Percentiles rank a stretch among this genome's conserved stretches.
Evolutionary conservation across 1,140 invertebrate genomes (phyloP).

Genomic region (Spodoptera litura): DNA sequence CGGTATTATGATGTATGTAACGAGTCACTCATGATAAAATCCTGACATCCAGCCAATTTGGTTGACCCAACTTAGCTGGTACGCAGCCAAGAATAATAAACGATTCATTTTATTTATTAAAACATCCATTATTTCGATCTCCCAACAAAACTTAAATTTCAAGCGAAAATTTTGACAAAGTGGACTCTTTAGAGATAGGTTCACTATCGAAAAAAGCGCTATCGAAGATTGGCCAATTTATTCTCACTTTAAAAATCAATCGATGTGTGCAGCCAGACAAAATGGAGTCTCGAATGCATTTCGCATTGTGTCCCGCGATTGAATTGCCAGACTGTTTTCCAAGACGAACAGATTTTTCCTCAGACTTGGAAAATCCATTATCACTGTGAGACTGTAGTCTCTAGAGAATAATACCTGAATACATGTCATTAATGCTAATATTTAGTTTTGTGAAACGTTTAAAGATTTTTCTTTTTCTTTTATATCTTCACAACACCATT

Average conservation of each 20-base stretch:
- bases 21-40: too few relatives aligned
- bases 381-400: conserved; percentile 9
- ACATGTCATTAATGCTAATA: too few relatives aligned
- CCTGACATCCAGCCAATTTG: too few relatives aligned
- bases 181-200: conserved; percentile 6
- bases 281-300: conserved; percentile 46
- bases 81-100: too few relatives aligned
- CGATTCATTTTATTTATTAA: too few relatives aligned
- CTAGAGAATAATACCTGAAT: neutral
- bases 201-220: conserved; percentile 30
- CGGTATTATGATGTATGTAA: too few relatives aligned
- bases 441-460: too few relatives aligned
- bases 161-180: neutral
- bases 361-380: conserved; percentile 31
- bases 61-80: too few relatives aligned
- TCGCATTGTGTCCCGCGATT: conserved; percentile 51
- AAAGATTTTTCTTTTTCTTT: too few relatives aligned
- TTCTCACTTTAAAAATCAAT: conserved; percentile 50
- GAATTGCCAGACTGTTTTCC: conserved; percentile 43
- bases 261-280: conserved; percentile 47
- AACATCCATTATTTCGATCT: too few relatives aligned
- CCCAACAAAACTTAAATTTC: too few relatives aligned
- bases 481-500: too few relatives aligned
- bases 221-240: conserved; percentile 47
- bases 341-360: conserved; percentile 22